A percentile compares a stretch with the other conserved stretches of the same genome.
These are phyloP conservation scores for Onchidella celtica DNA, from an alignment of 2,888 invertebrate species.

Conservation along the genomic window DNA sequence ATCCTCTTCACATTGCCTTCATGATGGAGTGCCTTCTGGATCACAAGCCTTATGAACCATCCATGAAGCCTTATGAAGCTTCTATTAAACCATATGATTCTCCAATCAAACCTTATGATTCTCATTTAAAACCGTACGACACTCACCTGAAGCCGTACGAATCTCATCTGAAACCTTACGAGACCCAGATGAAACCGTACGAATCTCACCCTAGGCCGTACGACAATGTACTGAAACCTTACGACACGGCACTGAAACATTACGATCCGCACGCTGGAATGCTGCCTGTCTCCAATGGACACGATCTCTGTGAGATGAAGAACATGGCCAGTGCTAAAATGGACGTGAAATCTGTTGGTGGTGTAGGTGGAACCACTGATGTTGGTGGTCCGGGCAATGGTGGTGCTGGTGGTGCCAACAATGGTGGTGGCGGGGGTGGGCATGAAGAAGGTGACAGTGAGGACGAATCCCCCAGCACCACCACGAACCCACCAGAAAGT, in stretches of 20 bases:
- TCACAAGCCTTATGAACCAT: slow-evolving; percentile 53
- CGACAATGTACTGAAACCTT: slow-evolving; percentile 13
- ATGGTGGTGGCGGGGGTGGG: slow-evolving; percentile 3
- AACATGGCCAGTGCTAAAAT: slow-evolving; percentile 21
- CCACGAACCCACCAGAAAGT: slow-evolving; percentile 64
- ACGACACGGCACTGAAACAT: slow-evolving; percentile 28
- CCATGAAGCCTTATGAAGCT: slow-evolving; percentile 40
- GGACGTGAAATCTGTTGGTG: not conserved
- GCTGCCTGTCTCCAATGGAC: slow-evolving; percentile 36
- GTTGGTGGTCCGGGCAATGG: not conserved
- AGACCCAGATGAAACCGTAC: not conserved
- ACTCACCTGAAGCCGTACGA: slow-evolving; percentile 21
- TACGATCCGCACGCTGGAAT: slow-evolving; percentile 27
- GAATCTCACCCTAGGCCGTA: not conserved
- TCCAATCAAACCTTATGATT: slow-evolving; percentile 30
- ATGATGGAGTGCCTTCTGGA: slow-evolving; percentile 58
- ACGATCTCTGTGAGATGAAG: slow-evolving; percentile 37
- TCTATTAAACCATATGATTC: slow-evolving; percentile 24
- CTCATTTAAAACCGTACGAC: slow-evolving; percentile 34
- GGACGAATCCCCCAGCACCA: slow-evolving; percentile 66
- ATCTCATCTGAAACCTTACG: slow-evolving; percentile 7
- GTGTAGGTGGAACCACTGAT: not conserved
- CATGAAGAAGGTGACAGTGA: slow-evolving; percentile 56
- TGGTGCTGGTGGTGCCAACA: not conserved
- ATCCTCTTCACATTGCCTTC: too few relatives aligned